Percentiles rank a stretch among this genome's conserved stretches.
phyloP scores from a whole-genome alignment of 2,113 vertebrate species.

The Fregetta grallaria region DNA sequence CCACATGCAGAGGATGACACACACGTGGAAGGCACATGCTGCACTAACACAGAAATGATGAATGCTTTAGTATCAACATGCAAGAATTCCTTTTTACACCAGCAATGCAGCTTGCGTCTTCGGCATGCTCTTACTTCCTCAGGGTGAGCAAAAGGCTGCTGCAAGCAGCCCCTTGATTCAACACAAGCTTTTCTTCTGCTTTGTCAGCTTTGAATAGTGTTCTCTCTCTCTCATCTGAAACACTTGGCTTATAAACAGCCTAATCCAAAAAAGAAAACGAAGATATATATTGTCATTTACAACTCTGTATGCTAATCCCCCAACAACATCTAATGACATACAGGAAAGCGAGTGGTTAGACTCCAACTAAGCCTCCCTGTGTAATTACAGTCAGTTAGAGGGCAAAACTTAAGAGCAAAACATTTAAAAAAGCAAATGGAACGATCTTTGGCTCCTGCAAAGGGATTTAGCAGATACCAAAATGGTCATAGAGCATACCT shows the following conservation, averaged over 20 bases:
- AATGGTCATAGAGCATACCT: not conserved
- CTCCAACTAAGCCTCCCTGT: slow-evolving; percentile 13
- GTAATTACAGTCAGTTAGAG: slow-evolving; percentile 45
- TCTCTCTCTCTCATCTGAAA: not conserved
- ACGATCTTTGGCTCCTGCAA: not conserved
- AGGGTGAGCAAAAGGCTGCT: not conserved
- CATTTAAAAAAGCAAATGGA: not conserved
- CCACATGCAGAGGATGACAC: not conserved
- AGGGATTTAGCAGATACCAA: not conserved
- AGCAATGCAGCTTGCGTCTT: not conserved
- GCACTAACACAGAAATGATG: not conserved
- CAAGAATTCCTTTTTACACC: not conserved
- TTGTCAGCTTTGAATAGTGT: not conserved
- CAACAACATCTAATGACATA: not conserved
- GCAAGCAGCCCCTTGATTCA: not conserved
- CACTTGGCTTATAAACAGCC: not conserved
- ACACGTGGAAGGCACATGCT: not conserved
- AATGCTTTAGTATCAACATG: not conserved
- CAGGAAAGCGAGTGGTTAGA: slow-evolving; percentile 32
- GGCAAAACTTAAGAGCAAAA: slow-evolving; percentile 9
- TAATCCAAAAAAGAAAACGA: not conserved
- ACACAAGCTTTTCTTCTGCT: not conserved
- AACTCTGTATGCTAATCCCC: not conserved
- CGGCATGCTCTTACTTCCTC: not conserved
- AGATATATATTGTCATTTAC: not conserved